Base-by-base conservation (phyloP, 1,140 invertebrate genomes). In the Proctacanthus coquilletti region DNA sequence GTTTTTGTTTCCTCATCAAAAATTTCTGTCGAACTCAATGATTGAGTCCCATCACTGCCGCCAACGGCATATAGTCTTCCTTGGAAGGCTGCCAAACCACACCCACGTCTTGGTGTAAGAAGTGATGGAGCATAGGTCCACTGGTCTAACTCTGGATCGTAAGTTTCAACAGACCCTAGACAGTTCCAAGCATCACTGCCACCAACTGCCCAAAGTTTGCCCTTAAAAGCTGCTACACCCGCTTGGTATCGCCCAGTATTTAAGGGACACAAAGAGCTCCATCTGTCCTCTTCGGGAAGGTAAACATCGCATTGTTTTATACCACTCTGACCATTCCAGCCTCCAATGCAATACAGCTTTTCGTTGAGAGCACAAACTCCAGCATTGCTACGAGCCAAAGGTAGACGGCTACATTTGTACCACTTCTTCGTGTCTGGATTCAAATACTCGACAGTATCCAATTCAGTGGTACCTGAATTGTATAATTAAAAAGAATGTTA, bases 171-270 rank as follows among this genome's bases (percentile, higher is more conserved):
- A 2, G 73, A 71, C 34, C 66, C 72, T n/a, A 85, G 60, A 44
- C 80, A 81, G 54, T 77, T 76, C 70, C 80, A 83, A 25, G 80
- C 76, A 63, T 86, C 81, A 59, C 80, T 84, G 17, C 84, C 84
- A 36, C 83, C 84, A 21, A 83, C 74, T 13, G 74, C 81, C 66
- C 78, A 84, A 14, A 84, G 66, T 42, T 69, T 66, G 29, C 70
- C 72, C 42, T 71, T 68, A 52, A 74, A 72, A 37, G 73, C 63
- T 18, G 72, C 73, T n/a, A 77, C 70, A 23, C 77, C 80, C 18
- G 80, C 75, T 63, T 89, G 84, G 50, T 80, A 86, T 15, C 84
- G 73, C 10, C 77, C 77, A 35, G 61, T 69, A 49, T 74, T 69
- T 11, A 85, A 50, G 6, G 72, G 58, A 34, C 78, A 72, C 39